A percentile compares a stretch with the other conserved stretches of the same genome.
phyloP scores from a whole-genome alignment of 2,797 vertebrate species.

The Epinephelus malabaricus region DNA sequence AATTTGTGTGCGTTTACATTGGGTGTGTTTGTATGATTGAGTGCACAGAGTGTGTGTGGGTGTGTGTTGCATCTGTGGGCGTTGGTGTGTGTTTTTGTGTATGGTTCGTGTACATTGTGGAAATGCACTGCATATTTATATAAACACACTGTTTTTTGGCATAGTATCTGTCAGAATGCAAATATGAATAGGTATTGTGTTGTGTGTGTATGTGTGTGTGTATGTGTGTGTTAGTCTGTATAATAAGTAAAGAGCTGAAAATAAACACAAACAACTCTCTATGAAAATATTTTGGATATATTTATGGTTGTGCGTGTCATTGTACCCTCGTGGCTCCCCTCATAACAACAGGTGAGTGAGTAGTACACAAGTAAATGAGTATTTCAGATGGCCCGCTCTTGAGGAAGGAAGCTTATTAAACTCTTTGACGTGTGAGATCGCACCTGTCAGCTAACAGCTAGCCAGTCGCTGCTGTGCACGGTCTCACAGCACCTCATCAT shows the following conservation, averaged over 20 bases:
- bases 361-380: slow-evolving; percentile 19
- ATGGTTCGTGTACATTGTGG: slow-evolving; percentile 6
- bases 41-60: not conserved
- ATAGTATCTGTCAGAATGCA: slow-evolving; percentile 19
- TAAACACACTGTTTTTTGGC: slow-evolving; percentile 14
- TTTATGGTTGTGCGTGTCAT: slow-evolving; percentile 4
- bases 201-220: not conserved
- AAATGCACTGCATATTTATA: slow-evolving; percentile 12
- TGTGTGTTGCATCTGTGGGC: not conserved
- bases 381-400: slow-evolving; percentile 32
- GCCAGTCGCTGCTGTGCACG: not conserved
- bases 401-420: slow-evolving; percentile 52
- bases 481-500: slow-evolving; percentile 47
- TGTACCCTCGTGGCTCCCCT: slow-evolving; percentile 2
- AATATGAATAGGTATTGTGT: slow-evolving; percentile 1
- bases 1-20: slow-evolving; percentile 19
- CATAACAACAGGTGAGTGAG: slow-evolving; percentile 37
- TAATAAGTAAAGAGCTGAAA: slow-evolving; percentile 18
- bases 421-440: slow-evolving; percentile 25
- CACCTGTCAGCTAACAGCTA: slow-evolving; percentile 51
- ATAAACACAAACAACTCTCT: slow-evolving; percentile 19
- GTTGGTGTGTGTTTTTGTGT: slow-evolving; percentile 1
- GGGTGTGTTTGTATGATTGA: not conserved
- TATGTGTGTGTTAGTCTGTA: slow-evolving; percentile 2
- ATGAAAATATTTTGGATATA: slow-evolving; percentile 22